Evolutionary conservation across 2,113 vertebrate species (phyloP), one percentile per base, ranked within the genome.

Genomic region (Sigmodon hispidus): DNA sequence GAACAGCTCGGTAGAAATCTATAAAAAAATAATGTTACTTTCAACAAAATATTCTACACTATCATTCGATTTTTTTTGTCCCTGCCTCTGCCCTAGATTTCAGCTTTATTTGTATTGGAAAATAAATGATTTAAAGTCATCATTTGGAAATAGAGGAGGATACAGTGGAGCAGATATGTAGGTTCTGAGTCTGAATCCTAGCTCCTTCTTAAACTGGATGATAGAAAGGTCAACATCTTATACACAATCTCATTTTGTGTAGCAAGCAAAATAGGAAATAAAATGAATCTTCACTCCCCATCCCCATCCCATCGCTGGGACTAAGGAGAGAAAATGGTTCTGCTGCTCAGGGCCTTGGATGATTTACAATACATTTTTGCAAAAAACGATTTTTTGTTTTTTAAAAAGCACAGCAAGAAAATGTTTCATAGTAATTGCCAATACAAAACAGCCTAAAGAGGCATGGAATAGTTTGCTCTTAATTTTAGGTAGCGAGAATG

Each of bases 111-210:
- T n/a, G n/a, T n/a, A n/a, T n/a, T n/a, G n/a, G n/a, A n/a, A n/a
- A n/a, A n/a, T n/a, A n/a, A n/a, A n/a, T n/a, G n/a, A n/a, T n/a
- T n/a, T n/a, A n/a, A n/a, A n/a, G n/a, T n/a, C n/a, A n/a, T n/a
- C n/a, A n/a, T n/a, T n/a, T n/a, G n/a, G n/a, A n/a, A n/a, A n/a
- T n/a, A n/a, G n/a, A n/a, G n/a, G n/a, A n/a, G n/a, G n/a, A 19
- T 21, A 16, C 6, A 10, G 2, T 12, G 11, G n/a, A 48, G 1
- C 9, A 9, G 19, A 8, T 15, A 1, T 31, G 31, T 36, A 3
- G 67, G 34, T 45, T 86, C 59, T 63, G 70, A 85, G 4, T 36
- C 10, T 40, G 0, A 26, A 84, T 86, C 50, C 29, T 34, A 65
- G 48, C 65, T 65, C n/a, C 26, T 57, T 79, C 55, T 55, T 79